A percentile compares a stretch with the other conserved stretches of the same genome.
Evolutionary conservation across 2,888 invertebrate genomes (phyloP).

Genomic region (Uropetala carovei): DNA sequence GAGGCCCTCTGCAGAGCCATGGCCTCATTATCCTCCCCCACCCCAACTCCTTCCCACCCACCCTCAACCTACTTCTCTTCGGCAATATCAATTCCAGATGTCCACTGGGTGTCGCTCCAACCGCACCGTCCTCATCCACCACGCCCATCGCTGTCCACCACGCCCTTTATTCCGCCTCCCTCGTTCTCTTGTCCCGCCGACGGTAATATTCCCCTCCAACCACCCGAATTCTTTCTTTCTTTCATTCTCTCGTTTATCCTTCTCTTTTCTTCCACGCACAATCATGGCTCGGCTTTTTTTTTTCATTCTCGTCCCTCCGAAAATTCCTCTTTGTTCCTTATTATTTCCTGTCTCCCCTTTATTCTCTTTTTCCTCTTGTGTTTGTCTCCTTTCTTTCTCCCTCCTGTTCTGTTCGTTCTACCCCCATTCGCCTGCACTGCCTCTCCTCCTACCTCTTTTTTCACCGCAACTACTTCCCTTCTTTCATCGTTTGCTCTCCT

Average conservation of each 20-base stretch:
- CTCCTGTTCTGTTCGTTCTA: not conserved
- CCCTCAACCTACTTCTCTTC: slow-evolving; percentile 51
- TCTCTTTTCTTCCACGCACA: not conserved
- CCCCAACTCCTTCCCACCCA: not conserved
- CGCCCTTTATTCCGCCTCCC: not conserved
- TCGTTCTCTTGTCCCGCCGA: not conserved
- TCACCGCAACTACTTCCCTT: not conserved
- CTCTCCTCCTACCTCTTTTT: not conserved
- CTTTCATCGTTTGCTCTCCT: not conserved
- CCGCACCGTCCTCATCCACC: not conserved
- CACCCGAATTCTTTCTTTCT: slow-evolving; percentile 14
- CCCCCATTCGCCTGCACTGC: no score
- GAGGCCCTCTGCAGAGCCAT: slow-evolving; percentile 16
- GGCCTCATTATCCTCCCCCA: slow-evolving; percentile 45
- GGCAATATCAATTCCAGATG: slow-evolving; percentile 50
- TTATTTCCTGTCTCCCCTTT: not conserved
- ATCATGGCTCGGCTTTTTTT: not conserved
- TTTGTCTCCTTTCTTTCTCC: not conserved
- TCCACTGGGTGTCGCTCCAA: slow-evolving; percentile 31
- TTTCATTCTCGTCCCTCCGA: not conserved
- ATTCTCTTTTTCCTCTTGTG: not conserved
- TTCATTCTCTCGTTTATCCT: not conserved
- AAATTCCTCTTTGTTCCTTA: not conserved
- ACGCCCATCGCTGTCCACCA: not conserved
- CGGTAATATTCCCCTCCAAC: not conserved